Base-by-base conservation (phyloP, 2,888 invertebrate genomes). In the Acrocera orbiculus region DNA sequence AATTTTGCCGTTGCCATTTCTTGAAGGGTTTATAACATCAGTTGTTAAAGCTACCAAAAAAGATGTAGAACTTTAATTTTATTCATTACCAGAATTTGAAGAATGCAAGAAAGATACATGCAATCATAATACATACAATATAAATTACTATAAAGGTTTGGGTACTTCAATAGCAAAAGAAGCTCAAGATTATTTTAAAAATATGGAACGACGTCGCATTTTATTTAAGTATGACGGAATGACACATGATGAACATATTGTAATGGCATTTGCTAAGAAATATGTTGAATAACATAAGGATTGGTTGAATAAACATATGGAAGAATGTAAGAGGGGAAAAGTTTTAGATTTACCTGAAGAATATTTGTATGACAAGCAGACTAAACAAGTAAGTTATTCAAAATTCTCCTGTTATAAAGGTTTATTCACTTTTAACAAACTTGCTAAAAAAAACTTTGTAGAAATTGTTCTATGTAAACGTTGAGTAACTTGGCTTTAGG, bases 101-200 rank as follows among this genome's bases (percentile, higher is more conserved):
- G 90, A 93, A 53, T 98, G 98, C 98, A 92, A 92, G 56, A 66
- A 65, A 19, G 76, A 77, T 45, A 95, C 87, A 0, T 72, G 77
- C 0, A 89, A 96, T 58, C 78, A 82, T 70, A 76, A 85, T 52
- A 83, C 83, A 0, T 99, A 75, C 63, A 78, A 75, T 56, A 75
- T 95, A 63, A 98, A 99, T 67, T 98, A 99, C 80, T 98, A 98
- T 92, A 98, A 98, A 82, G 96, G 93, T 83, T 83, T 96, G 89
- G 98, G 98, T 73, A 99, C 98, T 62, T 96, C 95, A 51, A 89
- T 92, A 35, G 80, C 93, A 0, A 83, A 86, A 61, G 98, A 99
- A 67, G 96, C 96, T 20, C 95, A 95, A 63, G 96, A 98, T 61
- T 98, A 99, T 58, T 98, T 98, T 62, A 73, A 78, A 45, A 86